These are phyloP conservation scores for Columbina picui DNA, from an alignment of 2,113 vertebrate genomes.

Conservation along the genomic window DNA sequence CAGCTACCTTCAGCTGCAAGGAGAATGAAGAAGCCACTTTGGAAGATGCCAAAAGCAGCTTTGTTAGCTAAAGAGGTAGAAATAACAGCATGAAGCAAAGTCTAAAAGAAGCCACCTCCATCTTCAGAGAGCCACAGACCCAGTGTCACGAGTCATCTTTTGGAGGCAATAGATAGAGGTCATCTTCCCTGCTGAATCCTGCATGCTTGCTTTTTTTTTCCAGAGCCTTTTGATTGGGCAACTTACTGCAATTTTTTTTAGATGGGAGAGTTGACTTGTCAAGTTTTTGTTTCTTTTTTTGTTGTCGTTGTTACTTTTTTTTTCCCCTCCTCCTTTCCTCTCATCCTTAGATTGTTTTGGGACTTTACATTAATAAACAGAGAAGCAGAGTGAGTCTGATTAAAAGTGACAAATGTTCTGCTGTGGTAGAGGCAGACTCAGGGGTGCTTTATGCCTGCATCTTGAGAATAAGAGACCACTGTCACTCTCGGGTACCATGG, in stretches of 20 bases:
- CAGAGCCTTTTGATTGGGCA: neutral
- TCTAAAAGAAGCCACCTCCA: neutral
- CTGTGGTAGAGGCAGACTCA: neutral
- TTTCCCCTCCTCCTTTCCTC: neutral
- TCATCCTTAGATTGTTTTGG: neutral
- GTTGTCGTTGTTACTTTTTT: neutral
- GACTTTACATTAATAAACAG: constrained; percentile 19
- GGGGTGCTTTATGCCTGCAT: neutral
- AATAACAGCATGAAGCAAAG: neutral
- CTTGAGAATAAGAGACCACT: constrained; percentile 27
- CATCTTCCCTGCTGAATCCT: neutral
- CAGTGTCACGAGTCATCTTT: neutral
- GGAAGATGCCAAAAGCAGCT: neutral
- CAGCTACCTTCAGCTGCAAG: neutral
- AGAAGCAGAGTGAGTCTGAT: constrained; percentile 36
- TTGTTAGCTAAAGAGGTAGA: neutral
- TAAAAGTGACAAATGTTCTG: constrained; percentile 23
- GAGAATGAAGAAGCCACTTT: neutral
- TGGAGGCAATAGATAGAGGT: neutral
- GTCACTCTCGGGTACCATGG: neutral
- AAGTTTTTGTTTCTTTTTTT: neutral
- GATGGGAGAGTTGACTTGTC: neutral
- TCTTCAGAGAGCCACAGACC: neutral
- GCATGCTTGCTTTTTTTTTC: neutral
- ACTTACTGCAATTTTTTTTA: neutral